These are phyloP conservation scores for Acanthurus tractus DNA, from an alignment of 2,797 vertebrate genomes.

Conservation along the genomic window DNA sequence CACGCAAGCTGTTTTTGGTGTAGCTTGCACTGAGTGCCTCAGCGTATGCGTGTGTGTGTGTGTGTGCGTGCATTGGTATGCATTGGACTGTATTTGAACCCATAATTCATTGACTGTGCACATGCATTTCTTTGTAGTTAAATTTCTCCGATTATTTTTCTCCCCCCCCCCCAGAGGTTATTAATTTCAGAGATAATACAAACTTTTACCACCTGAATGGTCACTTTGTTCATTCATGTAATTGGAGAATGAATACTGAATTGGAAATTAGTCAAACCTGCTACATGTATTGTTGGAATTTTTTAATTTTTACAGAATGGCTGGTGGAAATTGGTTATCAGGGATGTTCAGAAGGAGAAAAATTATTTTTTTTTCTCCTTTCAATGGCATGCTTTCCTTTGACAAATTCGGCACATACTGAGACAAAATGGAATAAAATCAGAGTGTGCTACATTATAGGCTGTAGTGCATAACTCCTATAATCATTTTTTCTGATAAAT, in stretches of 20 bases:
- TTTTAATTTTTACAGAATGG: conserved; percentile 24
- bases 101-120: conserved; percentile 21
- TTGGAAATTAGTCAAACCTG: conserved; percentile 44
- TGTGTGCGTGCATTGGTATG: conserved; percentile 6
- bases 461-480: background rate
- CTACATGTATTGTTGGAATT: conserved; percentile 33
- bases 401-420: conserved; percentile 13
- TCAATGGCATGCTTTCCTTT: background rate
- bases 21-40: background rate
- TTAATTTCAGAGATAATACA: conserved; percentile 53
- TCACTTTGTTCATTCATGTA: conserved; percentile 43
- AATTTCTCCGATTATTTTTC: conserved; percentile 35
- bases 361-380: background rate
- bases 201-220: conserved; percentile 41
- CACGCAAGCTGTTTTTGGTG: conserved; percentile 17
- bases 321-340: background rate
- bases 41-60: conserved; percentile 9
- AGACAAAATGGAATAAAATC: conserved; percentile 4
- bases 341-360: background rate
- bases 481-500: conserved; percentile 21
- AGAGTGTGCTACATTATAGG: conserved; percentile 4
- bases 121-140: conserved; percentile 26
- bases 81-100: conserved; percentile 23
- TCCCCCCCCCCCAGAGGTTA: conserved; percentile 18
- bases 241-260: conserved; percentile 36